Base-by-base conservation (phyloP, 2,113 vertebrate species). In the Speoplatyrhinus poulsoni region DNA sequence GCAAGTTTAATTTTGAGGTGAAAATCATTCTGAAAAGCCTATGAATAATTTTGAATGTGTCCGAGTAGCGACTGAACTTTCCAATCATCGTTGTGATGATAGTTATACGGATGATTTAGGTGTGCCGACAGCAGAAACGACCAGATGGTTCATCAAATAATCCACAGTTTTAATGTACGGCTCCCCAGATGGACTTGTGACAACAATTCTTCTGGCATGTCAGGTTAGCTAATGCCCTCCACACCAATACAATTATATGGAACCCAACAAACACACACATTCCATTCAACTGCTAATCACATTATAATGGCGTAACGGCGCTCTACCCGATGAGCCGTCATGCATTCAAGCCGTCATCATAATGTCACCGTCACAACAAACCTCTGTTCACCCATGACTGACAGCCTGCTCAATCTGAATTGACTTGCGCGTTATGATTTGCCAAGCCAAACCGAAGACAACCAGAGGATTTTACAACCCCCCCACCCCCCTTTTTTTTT, bases 371-470 rank as follows among this genome's bases (percentile, higher is more conserved):
- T 74, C 78, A 73, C 80, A 87, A 88, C 84, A 81, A 83, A 68
- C 83, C 74, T 72, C 81, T 60, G 72, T 83, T 85, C 77, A 75
- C 78, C 78, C 75, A 54, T 81, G 73, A 90, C 80, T 83, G 90
- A 87, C 85, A 76, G 75, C 82, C 46, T 67, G 75, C 74, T 67
- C 62, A 55, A 85, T 89, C 74, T 73, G 82, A 82, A 83, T 78
- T 61, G 82, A 89, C 85, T 63, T 77, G 59, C 60, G 82, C 73
- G 12, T 87, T 84, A 66, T 67, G 82, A 81, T 85, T 87, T 85
- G 85, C 82, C 80, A 56, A 72, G 66, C 82, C 82, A 58, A 72
- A 26, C 26, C 26, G 26, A 49, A 9, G 48, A 65, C 70, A 53
- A 60, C 74, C 65, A n/a, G 12, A 64, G 64, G 65, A 26, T 72